Conservation (phyloP, 2,888 invertebrate species). For the Cancer borealis region DNA sequence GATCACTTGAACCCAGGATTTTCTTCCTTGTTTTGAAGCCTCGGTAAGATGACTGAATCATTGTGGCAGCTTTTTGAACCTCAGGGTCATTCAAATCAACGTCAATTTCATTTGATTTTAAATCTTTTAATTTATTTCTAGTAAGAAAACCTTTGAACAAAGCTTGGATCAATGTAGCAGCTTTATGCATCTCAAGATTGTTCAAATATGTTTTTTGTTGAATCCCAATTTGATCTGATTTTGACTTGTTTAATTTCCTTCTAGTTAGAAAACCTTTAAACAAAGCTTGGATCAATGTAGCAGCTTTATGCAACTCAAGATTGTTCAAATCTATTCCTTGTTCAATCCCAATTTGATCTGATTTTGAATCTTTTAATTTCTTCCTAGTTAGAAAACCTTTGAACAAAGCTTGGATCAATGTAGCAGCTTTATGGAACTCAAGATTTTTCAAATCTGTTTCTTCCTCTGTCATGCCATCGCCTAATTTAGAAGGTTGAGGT, state of each 20-base stretch:
- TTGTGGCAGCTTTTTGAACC: neutral
- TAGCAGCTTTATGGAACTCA: neutral
- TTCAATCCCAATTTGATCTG: neutral
- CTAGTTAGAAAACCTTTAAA: neutral
- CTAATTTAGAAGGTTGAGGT: neutral
- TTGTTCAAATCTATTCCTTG: neutral
- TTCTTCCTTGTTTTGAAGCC: slow-evolving; percentile 4
- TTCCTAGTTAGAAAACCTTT: neutral
- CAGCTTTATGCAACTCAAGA: neutral
- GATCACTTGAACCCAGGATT: neutral
- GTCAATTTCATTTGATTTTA: no score
- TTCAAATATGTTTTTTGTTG: no score
- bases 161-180: no score
- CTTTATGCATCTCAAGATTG: no score
- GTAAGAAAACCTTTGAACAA: no score
- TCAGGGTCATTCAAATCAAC: neutral
- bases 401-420: neutral
- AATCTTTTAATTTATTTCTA: no score
- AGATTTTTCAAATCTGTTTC: neutral
- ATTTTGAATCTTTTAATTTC: neutral
- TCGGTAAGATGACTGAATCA: neutral
- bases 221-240: no score
- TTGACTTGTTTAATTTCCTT: neutral
- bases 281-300: neutral
- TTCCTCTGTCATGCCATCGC: no score